Base-by-base conservation (phyloP, 2,113 vertebrate genomes). In the Scytalopus superciliaris region DNA sequence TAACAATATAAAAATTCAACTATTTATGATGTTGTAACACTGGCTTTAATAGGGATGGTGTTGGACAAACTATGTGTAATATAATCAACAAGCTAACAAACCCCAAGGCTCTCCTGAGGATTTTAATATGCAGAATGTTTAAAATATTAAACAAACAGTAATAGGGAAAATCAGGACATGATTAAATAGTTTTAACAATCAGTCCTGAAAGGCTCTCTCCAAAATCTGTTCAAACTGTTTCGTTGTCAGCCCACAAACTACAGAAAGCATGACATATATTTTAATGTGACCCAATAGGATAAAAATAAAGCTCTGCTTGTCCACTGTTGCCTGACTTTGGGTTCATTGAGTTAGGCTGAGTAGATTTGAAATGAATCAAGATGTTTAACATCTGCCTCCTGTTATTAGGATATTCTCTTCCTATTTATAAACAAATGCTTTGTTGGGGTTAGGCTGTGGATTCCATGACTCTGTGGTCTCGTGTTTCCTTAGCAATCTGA, bases 351-450 rank as follows among this genome's bases (percentile, higher is more conserved):
- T 95, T 90, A 92, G 86, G 69, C 84, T 81, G 72, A 91, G 91
- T 78, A 91, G 94, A 95, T 95, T 87, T 92, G 96, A 97, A 98
- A 97, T 91, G 84, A 97, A 94, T 97, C 96, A 98, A 97, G 96
- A 97, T 97, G 96, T 96, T 97, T 90, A 97, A 97, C 98, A 98
- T 97, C 96, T 98, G 97, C 92, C 96, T 97, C 74, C 80, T 95
- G 97, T 97, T 98, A 97, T 97, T 97, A 97, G 88, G 94, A 97
- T 96, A 94, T 90, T 97, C 81, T 96, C 93, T 96, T 95, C 93
- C 90, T 97, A 97, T 97, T 98, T 98, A 97, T 97, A 97, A 98
- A 98, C 94, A 98, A 98, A 97, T 3, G 57, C 87, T 97, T 96
- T 94, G 91, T 90, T 97, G 83, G 39, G 84, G 85, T 97, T 96